Evolutionary conservation across 2,888 invertebrate genomes (phyloP).

Genomic region (Polyommatus icarus): DNA sequence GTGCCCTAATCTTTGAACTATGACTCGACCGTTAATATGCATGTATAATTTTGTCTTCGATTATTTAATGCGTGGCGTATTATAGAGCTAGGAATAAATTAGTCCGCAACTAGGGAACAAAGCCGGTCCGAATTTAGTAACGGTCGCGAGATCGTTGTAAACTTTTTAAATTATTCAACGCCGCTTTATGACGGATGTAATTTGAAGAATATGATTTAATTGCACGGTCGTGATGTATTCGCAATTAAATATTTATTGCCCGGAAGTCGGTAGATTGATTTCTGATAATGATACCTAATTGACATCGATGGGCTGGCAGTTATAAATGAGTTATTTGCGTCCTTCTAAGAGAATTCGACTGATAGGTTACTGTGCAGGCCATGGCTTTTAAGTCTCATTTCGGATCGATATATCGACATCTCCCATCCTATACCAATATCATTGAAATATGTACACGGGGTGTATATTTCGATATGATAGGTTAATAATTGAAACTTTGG

Average conservation of each 20-base stretch:
- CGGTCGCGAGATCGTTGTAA: constrained; percentile 72
- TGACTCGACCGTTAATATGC: constrained; percentile 81
- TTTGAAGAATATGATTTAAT: constrained; percentile 23
- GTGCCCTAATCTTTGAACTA: constrained; percentile 80
- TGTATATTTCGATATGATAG: constrained; percentile 22
- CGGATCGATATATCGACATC: not conserved
- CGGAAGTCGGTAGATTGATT: not conserved
- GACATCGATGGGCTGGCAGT: not conserved
- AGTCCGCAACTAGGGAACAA: constrained; percentile 79
- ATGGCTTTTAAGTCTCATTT: not conserved
- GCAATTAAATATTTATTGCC: constrained; percentile 2
- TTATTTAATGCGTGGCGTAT: constrained; percentile 71
- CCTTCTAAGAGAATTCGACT: not conserved
- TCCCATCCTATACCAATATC: not conserved
- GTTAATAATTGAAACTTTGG: constrained; percentile 33
- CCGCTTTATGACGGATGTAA: constrained; percentile 11
- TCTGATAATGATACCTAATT: constrained; percentile 7
- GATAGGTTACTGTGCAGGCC: not conserved
- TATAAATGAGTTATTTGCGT: not conserved
- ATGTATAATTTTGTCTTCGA: constrained; percentile 80
- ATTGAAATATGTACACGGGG: not conserved
- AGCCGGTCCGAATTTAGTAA: constrained; percentile 73
- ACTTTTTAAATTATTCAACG: constrained; percentile 58
- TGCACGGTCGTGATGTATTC: constrained; percentile 3
- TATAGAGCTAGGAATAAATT: constrained; percentile 77